Base-by-base conservation (phyloP, 2,888 invertebrate species). In the Chloromyia formosa region DNA sequence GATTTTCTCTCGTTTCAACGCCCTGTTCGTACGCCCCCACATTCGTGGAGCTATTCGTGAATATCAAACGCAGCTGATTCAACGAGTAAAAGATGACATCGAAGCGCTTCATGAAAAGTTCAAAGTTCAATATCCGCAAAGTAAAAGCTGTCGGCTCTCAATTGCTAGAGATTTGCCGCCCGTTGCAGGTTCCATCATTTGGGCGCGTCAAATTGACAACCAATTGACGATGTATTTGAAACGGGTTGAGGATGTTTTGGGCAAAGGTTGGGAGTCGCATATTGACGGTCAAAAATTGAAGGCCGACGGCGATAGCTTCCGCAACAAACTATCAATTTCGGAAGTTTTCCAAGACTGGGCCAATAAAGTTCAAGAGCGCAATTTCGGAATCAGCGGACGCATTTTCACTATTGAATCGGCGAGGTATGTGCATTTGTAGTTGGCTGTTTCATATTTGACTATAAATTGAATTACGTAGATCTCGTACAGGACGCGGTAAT, bases 321-420 rank as follows among this genome's bases (percentile, higher is more conserved):
- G 97, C 16, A 88, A 94, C 75, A 98, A 99, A 84, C 88, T 99
- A 53, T 97, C 97, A 82, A 98, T 98, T 0, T 94, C 95, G 82
- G 96, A 97, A 83, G 95, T 99, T 64, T 99, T 99, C 83, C 97
- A 99, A 82, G 98, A 98, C 81, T 99, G 99, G 99, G 94, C 96
- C 53, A 89, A 94, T 53, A 95, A 94, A 86, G 92, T 98, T 1
- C 97, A 97, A 83, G 95, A 96, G 84, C 91, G 97, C 74, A 97
- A 97, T 84, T 89, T 97, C 58, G 96, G 96, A 12, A 97, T 97
- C 14, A 93, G 94, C 14, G 98, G 98, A 0, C 90, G 96, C 69
- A 97, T 98, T 79, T 98, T 97, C 83, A 93, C 93, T 1, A 96
- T 98, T 78, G 97, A 98, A 82, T 92, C 92, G 0, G 91, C 89